Evolutionary conservation across 2,797 vertebrate genomes (phyloP).

Genomic region (Antrozous pallidus): DNA sequence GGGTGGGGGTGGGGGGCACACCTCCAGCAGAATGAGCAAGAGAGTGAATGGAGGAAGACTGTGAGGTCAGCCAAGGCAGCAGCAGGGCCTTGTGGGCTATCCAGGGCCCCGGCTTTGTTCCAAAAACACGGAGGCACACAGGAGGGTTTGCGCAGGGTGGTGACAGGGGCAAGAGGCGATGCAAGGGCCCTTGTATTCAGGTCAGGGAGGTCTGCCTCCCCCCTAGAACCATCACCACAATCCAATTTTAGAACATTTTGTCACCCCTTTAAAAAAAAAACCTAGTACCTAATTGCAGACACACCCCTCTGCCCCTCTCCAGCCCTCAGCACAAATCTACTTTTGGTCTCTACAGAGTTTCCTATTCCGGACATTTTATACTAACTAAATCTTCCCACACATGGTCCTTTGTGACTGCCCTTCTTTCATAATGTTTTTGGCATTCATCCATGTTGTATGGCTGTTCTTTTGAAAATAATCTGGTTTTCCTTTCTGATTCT

Average conservation of each 20-base stretch:
- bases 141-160: not conserved
- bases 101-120: not conserved
- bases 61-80: not conserved
- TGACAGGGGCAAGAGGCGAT: not conserved
- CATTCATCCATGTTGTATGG: not conserved
- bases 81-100: no score
- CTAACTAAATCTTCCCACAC: not conserved
- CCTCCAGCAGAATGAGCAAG: not conserved
- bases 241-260: not conserved
- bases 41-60: not conserved
- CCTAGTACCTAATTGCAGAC: not conserved
- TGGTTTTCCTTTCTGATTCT: not conserved
- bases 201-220: not conserved
- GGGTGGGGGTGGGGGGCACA: not conserved
- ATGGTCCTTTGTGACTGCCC: not conserved
- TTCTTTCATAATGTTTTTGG: not conserved
- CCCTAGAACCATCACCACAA: not conserved
- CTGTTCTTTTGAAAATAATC: not conserved
- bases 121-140: not conserved
- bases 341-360: not conserved
- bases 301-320: not conserved
- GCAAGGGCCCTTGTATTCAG: not conserved
- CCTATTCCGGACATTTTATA: not conserved
- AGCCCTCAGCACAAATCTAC: not conserved
- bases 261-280: not conserved